Percentiles rank a stretch among this genome's conserved stretches.
Conservation (phyloP, 1,140 invertebrate species). For the Pectinophora gossypiella region DNA sequence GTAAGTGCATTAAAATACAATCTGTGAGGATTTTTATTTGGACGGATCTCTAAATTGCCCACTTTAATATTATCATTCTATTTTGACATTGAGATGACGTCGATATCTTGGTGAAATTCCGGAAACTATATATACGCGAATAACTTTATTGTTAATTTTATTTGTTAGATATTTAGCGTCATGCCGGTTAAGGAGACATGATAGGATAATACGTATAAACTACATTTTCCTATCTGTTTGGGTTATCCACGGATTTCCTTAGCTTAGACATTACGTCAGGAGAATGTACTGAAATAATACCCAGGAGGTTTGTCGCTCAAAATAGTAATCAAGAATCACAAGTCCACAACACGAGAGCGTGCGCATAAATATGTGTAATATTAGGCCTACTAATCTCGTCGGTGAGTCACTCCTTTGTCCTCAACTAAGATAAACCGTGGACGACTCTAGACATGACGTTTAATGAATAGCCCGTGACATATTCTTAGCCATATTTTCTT, state of each 20-base stretch:
- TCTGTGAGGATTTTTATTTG: too few species aligned
- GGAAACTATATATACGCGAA: not conserved
- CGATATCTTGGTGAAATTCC: too few species aligned
- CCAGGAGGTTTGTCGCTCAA: constrained; percentile 30
- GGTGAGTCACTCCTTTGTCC: constrained; percentile 58
- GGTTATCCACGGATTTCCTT: not conserved
- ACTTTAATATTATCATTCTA: too few species aligned
- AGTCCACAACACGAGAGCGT: constrained; percentile 20
- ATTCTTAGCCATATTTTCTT: not conserved
- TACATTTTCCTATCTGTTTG: not conserved
- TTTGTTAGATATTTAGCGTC: not conserved
- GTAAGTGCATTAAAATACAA: too few species aligned
- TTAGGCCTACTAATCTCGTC: constrained; percentile 52
- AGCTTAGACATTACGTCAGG: not conserved
- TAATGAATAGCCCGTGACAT: not conserved
- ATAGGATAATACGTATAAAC: too few species aligned
- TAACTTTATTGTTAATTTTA: not conserved
- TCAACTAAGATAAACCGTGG: not conserved
- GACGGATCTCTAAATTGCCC: too few species aligned
- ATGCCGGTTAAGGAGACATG: not conserved
- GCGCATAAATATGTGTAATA: constrained; percentile 36
- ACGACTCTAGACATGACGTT: not conserved
- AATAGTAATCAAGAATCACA: constrained; percentile 42
- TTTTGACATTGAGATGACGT: too few species aligned
- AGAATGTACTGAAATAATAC: constrained; percentile 4